phyloP scores from a whole-genome alignment of 37 sponge, comb jelly and placozoan species.

The Sycon ciliatum region DNA sequence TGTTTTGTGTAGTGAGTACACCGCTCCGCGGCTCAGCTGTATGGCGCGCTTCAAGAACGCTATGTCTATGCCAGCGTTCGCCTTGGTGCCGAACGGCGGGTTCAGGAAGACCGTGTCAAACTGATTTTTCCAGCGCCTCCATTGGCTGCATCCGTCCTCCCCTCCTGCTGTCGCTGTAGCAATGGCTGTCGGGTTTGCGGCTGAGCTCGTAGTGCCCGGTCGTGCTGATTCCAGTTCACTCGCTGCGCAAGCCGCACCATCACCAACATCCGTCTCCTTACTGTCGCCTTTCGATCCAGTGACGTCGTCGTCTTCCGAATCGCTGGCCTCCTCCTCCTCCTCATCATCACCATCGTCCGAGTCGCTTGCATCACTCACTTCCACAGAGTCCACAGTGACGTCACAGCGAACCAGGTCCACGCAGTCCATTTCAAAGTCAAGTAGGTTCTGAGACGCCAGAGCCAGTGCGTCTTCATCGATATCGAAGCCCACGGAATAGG shows the following conservation, averaged over 20 bases:
- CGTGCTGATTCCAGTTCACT: too few relatives aligned
- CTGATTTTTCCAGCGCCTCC: background rate
- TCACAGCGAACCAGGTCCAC: slow-evolving; percentile 35
- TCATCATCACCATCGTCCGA: too few relatives aligned
- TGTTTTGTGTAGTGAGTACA: slow-evolving; percentile 75
- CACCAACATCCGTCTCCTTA: too few relatives aligned
- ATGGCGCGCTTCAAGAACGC: slow-evolving; percentile 53
- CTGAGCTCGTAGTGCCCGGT: too few relatives aligned
- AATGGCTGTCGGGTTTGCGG: too few relatives aligned
- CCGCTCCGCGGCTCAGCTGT: slow-evolving; percentile 18
- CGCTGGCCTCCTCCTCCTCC: too few relatives aligned
- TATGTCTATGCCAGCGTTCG: slow-evolving; percentile 34
- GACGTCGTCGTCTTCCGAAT: too few relatives aligned
- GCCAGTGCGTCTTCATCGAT: slow-evolving; percentile 45
- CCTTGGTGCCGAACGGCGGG: slow-evolving; percentile 86
- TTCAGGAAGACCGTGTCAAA: slow-evolving; percentile 83
- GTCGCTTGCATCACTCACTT: too few relatives aligned
- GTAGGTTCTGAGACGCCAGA: slow-evolving; percentile 41
- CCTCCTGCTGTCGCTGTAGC: too few relatives aligned
- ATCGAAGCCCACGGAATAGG: slow-evolving; percentile 52
- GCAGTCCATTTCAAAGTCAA: slow-evolving; percentile 14
- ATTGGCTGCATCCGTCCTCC: background rate
- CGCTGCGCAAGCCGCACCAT: too few relatives aligned
- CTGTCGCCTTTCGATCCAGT: too few relatives aligned
- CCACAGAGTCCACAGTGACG: too few relatives aligned